Evolutionary conservation across 2,797 vertebrate species (phyloP), one percentile per base, ranked within the genome.

Genomic region (Enoplosus armatus): DNA sequence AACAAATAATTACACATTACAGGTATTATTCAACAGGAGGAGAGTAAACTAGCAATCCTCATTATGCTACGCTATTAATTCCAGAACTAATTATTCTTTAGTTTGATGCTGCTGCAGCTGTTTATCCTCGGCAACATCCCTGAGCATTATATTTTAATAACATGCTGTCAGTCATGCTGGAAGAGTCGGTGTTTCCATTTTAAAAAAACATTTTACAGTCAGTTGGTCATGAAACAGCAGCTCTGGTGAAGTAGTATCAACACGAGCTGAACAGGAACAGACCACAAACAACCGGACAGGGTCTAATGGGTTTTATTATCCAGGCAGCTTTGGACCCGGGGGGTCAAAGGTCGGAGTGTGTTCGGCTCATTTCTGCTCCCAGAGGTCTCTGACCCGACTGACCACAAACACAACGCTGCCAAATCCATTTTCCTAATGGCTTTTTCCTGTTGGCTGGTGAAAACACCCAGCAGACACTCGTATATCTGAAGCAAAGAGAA

Each of bases 281-380:
- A 50, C 61, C n/a, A 3, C 53, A 66, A n/a, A 5, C 51, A 35
- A 31, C 1, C 29, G 1, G 14, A 20, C 59, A 12, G 26, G 15
- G 20, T 58, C 43, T 58, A 9, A 56, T 63, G 66, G 48, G 33
- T 47, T 70, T 63, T 31, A 63, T 39, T 56, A 39, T 31, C 51
- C 24, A 10, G 41, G 41, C 39, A 41, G 60, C 33, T 8, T 26
- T 0, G 20, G 24, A 14, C 66, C 54, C 48, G 0, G 4, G 41
- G 53, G n/a, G 33, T 55, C 43, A 43, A 8, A 51, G 67, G 53
- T 43, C 5, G 0, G 24, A 15, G 59, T 41, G 35, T 61, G 16
- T 60, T 67, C 3, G 37, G 1, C 8, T 76, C 39, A 29, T 55
- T 69, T 69, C 66, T 48, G 50, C 20, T 63, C 74, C 31, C 59